These are phyloP conservation scores for Cloeon dipterum DNA, from an alignment of 2,888 invertebrate genomes.

Conservation along the genomic window DNA sequence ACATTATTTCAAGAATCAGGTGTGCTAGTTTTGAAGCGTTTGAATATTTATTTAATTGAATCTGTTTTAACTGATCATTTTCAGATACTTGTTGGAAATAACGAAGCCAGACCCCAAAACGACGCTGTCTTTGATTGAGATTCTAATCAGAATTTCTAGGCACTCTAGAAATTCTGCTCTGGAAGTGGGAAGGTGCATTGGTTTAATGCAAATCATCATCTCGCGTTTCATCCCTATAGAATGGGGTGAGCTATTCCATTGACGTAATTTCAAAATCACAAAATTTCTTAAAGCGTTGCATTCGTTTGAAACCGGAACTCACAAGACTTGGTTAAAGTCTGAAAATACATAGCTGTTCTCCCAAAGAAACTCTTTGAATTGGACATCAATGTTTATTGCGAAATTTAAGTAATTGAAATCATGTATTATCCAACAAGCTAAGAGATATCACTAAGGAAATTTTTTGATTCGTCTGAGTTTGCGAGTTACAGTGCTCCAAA, in stretches of 20 bases:
- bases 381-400: too few species aligned
- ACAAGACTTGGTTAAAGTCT: too few species aligned
- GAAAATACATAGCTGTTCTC: too few species aligned
- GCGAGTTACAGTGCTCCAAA: too few species aligned
- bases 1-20: conserved; percentile 49
- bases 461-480: too few species aligned
- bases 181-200: conserved; percentile 34
- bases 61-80: conserved; percentile 8
- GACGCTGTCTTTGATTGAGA: conserved; percentile 49
- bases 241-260: conserved; percentile 13
- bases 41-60: not conserved
- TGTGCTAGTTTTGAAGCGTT: conserved; percentile 12
- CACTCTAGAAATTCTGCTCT: conserved; percentile 45
- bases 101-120: conserved; percentile 46
- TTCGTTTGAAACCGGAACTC: too few species aligned
- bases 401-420: too few species aligned
- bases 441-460: too few species aligned
- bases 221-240: conserved; percentile 16
- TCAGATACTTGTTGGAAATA: conserved; percentile 48
- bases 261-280: too few species aligned
- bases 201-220: conserved; percentile 29
- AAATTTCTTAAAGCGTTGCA: too few species aligned
- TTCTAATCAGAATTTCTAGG: conserved; percentile 53
- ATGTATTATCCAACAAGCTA: too few species aligned
- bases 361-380: too few species aligned